A percentile compares a stretch with the other conserved stretches of the same genome.
These are phyloP conservation scores for Sebastes cheni DNA, from an alignment of 2,797 vertebrate species.

Conservation along the genomic window DNA sequence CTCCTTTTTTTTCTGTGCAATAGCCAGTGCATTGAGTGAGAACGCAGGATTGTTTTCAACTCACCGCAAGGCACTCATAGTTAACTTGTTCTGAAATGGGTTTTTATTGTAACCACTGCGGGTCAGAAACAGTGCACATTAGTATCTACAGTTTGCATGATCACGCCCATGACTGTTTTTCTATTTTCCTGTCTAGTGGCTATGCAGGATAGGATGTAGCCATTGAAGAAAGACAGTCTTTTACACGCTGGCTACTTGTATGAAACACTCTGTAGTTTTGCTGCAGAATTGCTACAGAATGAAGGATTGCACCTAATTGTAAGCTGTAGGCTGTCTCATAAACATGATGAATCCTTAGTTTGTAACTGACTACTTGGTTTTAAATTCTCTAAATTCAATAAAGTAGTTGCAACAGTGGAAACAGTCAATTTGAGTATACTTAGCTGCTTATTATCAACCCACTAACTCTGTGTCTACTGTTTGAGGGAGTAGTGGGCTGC, in stretches of 20 bases:
- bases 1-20: slow-evolving; percentile 5
- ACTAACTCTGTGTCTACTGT: slow-evolving; percentile 2
- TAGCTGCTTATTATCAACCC: slow-evolving; percentile 25
- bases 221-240: not conserved
- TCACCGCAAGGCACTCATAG: slow-evolving; percentile 51
- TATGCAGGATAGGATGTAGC: not conserved
- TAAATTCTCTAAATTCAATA: slow-evolving; percentile 22
- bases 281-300: not conserved
- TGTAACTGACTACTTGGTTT: not conserved
- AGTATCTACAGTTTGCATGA: slow-evolving; percentile 65
- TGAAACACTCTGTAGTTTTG: not conserved
- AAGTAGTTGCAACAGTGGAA: slow-evolving; percentile 1
- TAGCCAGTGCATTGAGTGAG: slow-evolving; percentile 44
- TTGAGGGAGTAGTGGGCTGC: slow-evolving; percentile 27
- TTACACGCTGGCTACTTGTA: not conserved
- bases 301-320: not conserved
- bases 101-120: slow-evolving; percentile 48
- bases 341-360: slow-evolving; percentile 18
- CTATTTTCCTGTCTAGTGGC: slow-evolving; percentile 27
- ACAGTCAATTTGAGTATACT: slow-evolving; percentile 15
- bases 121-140: slow-evolving; percentile 61
- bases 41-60: slow-evolving; percentile 60
- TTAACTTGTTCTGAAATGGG: slow-evolving; percentile 44
- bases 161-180: slow-evolving; percentile 51
- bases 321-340: slow-evolving; percentile 7